A percentile compares a stretch with the other conserved stretches of the same genome.
phyloP scores from a whole-genome alignment of 2,888 invertebrate genomes.

The Vesta saturnalis region DNA sequence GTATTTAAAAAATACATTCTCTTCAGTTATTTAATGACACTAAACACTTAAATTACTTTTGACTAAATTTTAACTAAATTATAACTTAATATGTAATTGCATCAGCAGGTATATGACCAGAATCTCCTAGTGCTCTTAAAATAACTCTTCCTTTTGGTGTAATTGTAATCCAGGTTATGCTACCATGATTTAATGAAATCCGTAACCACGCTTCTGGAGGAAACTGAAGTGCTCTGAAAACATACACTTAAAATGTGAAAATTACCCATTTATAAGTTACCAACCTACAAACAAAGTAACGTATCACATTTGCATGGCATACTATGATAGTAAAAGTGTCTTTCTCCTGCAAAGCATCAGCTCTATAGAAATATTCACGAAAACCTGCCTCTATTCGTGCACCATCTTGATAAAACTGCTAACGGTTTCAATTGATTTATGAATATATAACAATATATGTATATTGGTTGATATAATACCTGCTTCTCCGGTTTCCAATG shows the following conservation, averaged over 20 bases:
- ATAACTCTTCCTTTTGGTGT: constrained; percentile 87
- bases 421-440: constrained; percentile 56
- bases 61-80: too few relatives aligned
- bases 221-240: constrained; percentile 90
- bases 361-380: constrained; percentile 91
- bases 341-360: constrained; percentile 78
- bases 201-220: constrained; percentile 98
- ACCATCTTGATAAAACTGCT: constrained; percentile 94
- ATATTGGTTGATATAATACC: constrained; percentile 64
- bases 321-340: constrained; percentile 92
- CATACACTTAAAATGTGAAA: not conserved
- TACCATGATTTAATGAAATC: constrained; percentile 89
- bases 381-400: constrained; percentile 96
- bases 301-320: constrained; percentile 98
- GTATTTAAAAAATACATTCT: too few relatives aligned
- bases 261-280: not conserved
- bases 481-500: constrained; percentile 87
- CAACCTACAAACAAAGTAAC: constrained; percentile 63
- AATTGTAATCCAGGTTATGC: constrained; percentile 92
- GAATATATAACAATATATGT: not conserved
- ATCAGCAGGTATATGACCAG: constrained; percentile 87
- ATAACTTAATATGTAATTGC: constrained; percentile 67
- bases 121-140: constrained; percentile 84
- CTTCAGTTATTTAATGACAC: too few relatives aligned
- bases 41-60: too few relatives aligned